Percentiles rank a stretch among this genome's conserved stretches.
Conservation (phyloP, 2,113 vertebrate species). For the Malaclemys terrapin region DNA sequence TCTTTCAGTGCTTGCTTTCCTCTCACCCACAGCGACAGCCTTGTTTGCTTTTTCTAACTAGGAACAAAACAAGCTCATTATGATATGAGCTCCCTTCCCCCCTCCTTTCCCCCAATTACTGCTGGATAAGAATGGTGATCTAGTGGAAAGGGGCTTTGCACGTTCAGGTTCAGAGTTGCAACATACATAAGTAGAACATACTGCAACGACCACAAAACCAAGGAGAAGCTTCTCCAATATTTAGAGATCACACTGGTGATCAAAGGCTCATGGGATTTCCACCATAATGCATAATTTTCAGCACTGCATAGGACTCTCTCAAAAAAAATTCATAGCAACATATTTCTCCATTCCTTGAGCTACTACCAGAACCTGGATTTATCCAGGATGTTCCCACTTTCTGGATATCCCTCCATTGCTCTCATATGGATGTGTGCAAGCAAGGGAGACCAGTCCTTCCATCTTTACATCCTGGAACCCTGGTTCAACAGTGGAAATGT, state of each 20-base stretch:
- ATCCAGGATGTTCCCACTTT: neutral
- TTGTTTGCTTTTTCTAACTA: rapidly evolving
- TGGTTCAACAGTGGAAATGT: neutral
- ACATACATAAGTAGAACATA: neutral
- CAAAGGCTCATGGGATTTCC: neutral
- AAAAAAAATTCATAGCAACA: neutral
- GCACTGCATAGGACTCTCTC: neutral
- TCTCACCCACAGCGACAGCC: neutral
- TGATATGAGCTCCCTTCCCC: neutral
- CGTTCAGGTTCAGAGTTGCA: neutral
- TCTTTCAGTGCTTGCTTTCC: neutral
- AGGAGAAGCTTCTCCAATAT: neutral
- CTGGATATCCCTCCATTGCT: neutral
- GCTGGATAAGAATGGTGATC: neutral
- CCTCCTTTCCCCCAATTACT: rapidly evolving
- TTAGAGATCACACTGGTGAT: neutral
- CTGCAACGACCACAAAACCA: neutral
- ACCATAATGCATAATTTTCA: rapidly evolving
- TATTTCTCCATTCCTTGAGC: neutral
- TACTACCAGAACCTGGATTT: neutral
- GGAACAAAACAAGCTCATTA: rapidly evolving
- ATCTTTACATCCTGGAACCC: neutral
- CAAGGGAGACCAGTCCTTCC: neutral
- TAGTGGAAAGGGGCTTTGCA: neutral
- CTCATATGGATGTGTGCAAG: neutral